phyloP scores from a whole-genome alignment of 2,113 vertebrate species.

The Labeo catla region DNA sequence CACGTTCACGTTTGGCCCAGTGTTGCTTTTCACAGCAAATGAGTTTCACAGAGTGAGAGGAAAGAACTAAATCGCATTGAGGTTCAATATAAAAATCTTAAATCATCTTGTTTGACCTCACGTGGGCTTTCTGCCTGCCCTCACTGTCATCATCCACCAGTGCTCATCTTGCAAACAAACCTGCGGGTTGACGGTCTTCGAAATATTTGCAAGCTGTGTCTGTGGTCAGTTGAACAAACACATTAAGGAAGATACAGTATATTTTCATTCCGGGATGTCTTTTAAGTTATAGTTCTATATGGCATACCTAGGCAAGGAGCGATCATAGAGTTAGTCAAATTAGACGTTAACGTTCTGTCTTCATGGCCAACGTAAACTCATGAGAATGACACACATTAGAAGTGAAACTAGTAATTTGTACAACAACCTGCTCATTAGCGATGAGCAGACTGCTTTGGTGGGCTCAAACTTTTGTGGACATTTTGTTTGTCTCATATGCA shows the following conservation, averaged over 20 bases:
- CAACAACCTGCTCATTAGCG: constrained; percentile 43
- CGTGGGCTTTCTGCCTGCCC: constrained; percentile 9
- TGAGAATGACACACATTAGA: constrained; percentile 29
- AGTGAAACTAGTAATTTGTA: constrained; percentile 37
- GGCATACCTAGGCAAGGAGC: constrained; percentile 3
- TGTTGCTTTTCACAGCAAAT: constrained; percentile 18
- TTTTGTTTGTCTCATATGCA: constrained; percentile 27
- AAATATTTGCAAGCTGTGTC: constrained; percentile 13
- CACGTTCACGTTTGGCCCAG: constrained; percentile 56
- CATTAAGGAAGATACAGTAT: constrained; percentile 39
- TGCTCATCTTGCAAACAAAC: constrained; percentile 16
- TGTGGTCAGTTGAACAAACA: constrained; percentile 38
- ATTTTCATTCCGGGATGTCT: constrained; percentile 15
- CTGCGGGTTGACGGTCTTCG: not conserved
- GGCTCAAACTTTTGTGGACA: constrained; percentile 12
- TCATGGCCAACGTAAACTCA: constrained; percentile 36
- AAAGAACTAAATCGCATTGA: constrained; percentile 4
- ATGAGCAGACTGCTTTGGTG: constrained; percentile 39
- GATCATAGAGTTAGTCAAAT: constrained; percentile 32
- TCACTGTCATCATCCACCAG: constrained; percentile 27
- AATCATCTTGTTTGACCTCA: constrained; percentile 18
- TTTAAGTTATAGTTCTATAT: constrained; percentile 4
- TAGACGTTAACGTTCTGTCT: constrained; percentile 15
- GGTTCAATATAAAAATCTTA: constrained; percentile 9
- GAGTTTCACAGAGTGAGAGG: constrained; percentile 35